Percentiles rank a stretch among this genome's conserved stretches.
phyloP scores from a whole-genome alignment of 2,797 vertebrate species.

The Amniataba percoides region DNA sequence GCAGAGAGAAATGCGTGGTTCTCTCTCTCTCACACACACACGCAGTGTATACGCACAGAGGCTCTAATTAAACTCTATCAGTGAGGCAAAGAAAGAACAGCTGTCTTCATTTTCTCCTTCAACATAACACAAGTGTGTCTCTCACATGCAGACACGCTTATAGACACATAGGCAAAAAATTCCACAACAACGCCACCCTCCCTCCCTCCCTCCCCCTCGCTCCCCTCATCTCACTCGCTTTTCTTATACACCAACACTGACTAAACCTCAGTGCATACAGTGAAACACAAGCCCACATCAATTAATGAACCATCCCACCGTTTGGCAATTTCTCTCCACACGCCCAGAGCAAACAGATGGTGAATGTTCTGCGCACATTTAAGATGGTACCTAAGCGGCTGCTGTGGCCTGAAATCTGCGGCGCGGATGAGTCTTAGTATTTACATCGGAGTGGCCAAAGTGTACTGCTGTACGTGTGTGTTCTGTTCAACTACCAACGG shows the following conservation, averaged over 20 bases:
- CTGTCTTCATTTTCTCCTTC: slow-evolving; percentile 73
- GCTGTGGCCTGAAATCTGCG: slow-evolving; percentile 48
- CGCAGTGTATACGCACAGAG: slow-evolving; percentile 10
- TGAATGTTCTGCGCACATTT: slow-evolving; percentile 47
- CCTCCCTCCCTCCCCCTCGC: background rate
- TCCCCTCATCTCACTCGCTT: slow-evolving; percentile 3
- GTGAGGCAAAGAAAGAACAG: slow-evolving; percentile 79
- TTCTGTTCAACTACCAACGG: slow-evolving; percentile 38
- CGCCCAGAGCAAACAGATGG: slow-evolving; percentile 76
- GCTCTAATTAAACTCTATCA: slow-evolving; percentile 80
- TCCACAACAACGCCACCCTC: slow-evolving; percentile 23
- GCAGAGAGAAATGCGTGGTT: slow-evolving; percentile 50
- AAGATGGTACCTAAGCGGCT: slow-evolving; percentile 60
- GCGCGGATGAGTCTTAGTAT: slow-evolving; percentile 46
- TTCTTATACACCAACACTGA: slow-evolving; percentile 49
- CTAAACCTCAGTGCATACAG: slow-evolving; percentile 30
- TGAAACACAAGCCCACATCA: slow-evolving; percentile 48
- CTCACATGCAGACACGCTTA: slow-evolving; percentile 48
- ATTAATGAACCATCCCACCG: slow-evolving; percentile 58
- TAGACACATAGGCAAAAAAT: slow-evolving; percentile 45
- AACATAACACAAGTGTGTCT: slow-evolving; percentile 50
- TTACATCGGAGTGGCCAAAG: slow-evolving; percentile 52
- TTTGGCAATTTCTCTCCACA: slow-evolving; percentile 54
- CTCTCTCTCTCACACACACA: slow-evolving; percentile 15
- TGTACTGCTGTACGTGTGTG: slow-evolving; percentile 23